Conservation (phyloP, 2,113 vertebrate species). For the Tauraco erythrolophus region DNA sequence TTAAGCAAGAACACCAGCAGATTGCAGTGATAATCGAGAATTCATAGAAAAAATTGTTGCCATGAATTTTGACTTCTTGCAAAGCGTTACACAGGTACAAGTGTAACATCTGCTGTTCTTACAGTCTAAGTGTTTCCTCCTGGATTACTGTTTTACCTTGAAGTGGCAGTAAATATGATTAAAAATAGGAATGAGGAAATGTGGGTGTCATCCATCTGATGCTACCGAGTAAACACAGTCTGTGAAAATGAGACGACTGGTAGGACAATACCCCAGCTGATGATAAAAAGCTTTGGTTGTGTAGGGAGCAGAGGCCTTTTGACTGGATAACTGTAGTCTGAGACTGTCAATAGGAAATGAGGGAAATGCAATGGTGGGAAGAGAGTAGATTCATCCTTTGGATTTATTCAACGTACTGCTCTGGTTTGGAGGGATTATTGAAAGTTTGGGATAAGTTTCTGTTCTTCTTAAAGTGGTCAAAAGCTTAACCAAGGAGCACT, state of each 20-base stretch:
- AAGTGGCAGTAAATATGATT: conserved; percentile 29
- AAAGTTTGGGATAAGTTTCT: neutral
- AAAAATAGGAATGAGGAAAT: conserved; percentile 35
- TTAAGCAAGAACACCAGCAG: neutral
- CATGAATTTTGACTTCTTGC: neutral
- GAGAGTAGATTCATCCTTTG: neutral
- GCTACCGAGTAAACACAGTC: conserved; percentile 24
- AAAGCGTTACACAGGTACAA: neutral
- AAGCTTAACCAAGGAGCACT: neutral
- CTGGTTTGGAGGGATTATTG: neutral
- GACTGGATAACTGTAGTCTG: neutral
- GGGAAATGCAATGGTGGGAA: neutral
- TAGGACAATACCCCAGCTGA: neutral
- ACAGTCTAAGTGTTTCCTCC: neutral
- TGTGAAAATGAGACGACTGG: conserved; percentile 1
- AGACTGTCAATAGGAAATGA: neutral
- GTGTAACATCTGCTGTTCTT: neutral
- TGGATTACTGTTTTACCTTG: conserved; percentile 38
- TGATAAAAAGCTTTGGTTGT: neutral
- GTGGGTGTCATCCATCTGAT: conserved; percentile 38
- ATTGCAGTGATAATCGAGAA: neutral
- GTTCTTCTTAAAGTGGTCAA: neutral
- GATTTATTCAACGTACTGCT: neutral
- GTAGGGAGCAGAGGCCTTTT: neutral
- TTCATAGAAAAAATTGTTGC: neutral